These are phyloP conservation scores for Asbolus verrucosus DNA, from an alignment of 1,140 invertebrate species.

Conservation along the genomic window DNA sequence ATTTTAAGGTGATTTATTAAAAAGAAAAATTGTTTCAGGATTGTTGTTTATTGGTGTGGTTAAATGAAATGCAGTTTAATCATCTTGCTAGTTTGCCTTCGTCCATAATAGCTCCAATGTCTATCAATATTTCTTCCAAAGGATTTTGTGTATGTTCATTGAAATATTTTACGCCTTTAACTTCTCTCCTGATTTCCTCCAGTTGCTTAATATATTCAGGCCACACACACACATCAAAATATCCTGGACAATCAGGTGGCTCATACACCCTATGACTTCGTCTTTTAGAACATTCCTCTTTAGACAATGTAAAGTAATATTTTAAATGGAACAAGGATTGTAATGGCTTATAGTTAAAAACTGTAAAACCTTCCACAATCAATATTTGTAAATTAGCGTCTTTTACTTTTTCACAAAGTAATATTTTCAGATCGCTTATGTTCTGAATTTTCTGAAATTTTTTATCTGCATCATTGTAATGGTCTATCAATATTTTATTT, in stretches of 20 bases:
- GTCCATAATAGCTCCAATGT: too few species aligned
- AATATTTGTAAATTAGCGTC: constrained; percentile 68
- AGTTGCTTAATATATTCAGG: constrained; percentile 68
- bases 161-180: constrained; percentile 54
- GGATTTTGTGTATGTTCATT: constrained; percentile 46
- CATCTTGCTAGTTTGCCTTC: too few species aligned
- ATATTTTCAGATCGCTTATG: constrained; percentile 3
- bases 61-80: too few species aligned
- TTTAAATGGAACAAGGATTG: constrained; percentile 76
- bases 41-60: too few species aligned
- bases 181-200: constrained; percentile 50
- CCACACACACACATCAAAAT: constrained; percentile 85
- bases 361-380: constrained; percentile 82
- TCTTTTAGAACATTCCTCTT: constrained; percentile 74
- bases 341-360: constrained; percentile 77
- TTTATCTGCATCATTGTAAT: background rate
- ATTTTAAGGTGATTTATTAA: too few species aligned
- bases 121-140: constrained; percentile 48
- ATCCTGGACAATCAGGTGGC: constrained; percentile 82
- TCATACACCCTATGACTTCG: constrained; percentile 75
- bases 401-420: constrained; percentile 42
- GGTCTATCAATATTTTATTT: constrained; percentile 39
- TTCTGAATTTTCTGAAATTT: background rate
- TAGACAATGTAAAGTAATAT: constrained; percentile 78
- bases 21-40: too few species aligned